Base-by-base conservation (phyloP, 2,113 vertebrate species). In the Tragelaphus imberbis region DNA sequence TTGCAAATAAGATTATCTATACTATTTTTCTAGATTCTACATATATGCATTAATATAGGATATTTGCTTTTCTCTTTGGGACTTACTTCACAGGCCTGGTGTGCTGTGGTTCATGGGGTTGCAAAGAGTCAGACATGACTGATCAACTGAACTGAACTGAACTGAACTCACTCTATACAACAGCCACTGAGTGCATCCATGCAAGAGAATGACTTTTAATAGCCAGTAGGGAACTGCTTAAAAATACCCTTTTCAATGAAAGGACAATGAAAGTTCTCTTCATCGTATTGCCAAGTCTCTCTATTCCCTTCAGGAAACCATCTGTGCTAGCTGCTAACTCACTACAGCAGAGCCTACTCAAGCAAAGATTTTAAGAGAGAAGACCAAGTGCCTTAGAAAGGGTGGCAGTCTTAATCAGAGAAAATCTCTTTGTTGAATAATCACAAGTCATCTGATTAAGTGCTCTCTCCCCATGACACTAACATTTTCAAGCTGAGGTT, bases 401-500 rank as follows among this genome's bases (percentile, higher is more conserved):
- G 11, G 8, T 44, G 36, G 58, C 5, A 44, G 61, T 17, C 56
- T 91, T 85, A 92, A 80, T 95, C 75, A 96, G 81, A 94, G 88
- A 88, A n/a, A 82, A 95, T 77, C 8, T 91, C 90, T 71, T 53
- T 96, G 81, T 61, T 95, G 85, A 94, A 90, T 58, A 92, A 58
- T 15, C 68, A 92, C 93, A 63, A 82, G 68, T 19, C 77, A 68
- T 87, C 53, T 93, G 51, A 94, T 51, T 88, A 80, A 97, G 30
- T 94, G 13, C 55, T 36, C 81, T 95, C 94, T 63, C 93, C 40
- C 97, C 79, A 2, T 0, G 90, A 61, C 15, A 96, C 36, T 6
- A 97, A 44, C 1, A 71, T 61, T 94, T 98, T 97, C 85, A 94
- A 87, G 95, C 27, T 23, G 94, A 59, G 61, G n/a, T 23, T 58